Conservation (phyloP, 2,888 invertebrate genomes). For the Zaprionus bogoriensis region DNA sequence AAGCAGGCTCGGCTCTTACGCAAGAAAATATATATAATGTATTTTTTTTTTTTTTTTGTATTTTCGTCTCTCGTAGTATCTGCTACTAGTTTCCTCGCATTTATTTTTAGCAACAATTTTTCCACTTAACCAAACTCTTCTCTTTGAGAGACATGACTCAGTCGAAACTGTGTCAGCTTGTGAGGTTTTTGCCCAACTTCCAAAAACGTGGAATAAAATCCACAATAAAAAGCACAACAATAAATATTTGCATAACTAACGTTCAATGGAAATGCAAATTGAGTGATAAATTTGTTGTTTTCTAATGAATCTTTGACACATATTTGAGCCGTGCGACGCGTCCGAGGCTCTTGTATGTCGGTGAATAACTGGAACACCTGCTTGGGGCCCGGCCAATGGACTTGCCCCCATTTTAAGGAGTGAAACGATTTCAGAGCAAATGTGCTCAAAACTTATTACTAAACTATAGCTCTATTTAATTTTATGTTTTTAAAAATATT, state of each 20-base stretch:
- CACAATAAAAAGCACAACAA: slow-evolving; percentile 44
- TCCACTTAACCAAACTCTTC: slow-evolving; percentile 47
- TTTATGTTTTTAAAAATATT: not conserved
- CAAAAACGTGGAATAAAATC: slow-evolving; percentile 22
- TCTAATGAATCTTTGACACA: slow-evolving; percentile 43
- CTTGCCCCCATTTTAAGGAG: not conserved
- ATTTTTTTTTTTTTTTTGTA: slow-evolving; percentile 1
- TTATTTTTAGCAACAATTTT: not conserved
- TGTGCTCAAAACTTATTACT: not conserved
- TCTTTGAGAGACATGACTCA: not conserved
- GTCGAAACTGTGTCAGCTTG: slow-evolving; percentile 58
- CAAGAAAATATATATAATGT: slow-evolving; percentile 20
- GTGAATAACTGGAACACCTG: slow-evolving; percentile 45
- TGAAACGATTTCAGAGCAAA: not conserved
- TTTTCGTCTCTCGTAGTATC: not conserved
- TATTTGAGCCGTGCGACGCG: slow-evolving; percentile 28
- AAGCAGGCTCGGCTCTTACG: slow-evolving; percentile 45
- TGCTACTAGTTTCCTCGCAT: not conserved
- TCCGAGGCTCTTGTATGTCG: slow-evolving; percentile 5
- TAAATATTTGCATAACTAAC: slow-evolving; percentile 67
- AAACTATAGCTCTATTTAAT: no score
- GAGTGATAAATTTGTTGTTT: slow-evolving; percentile 34
- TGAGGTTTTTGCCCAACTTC: slow-evolving; percentile 4
- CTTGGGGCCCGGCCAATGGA: not conserved
- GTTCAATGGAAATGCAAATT: slow-evolving; percentile 67